Percentiles rank a stretch among this genome's conserved stretches.
Conservation (phyloP, 2,113 vertebrate genomes). For the Gavialis gangeticus region DNA sequence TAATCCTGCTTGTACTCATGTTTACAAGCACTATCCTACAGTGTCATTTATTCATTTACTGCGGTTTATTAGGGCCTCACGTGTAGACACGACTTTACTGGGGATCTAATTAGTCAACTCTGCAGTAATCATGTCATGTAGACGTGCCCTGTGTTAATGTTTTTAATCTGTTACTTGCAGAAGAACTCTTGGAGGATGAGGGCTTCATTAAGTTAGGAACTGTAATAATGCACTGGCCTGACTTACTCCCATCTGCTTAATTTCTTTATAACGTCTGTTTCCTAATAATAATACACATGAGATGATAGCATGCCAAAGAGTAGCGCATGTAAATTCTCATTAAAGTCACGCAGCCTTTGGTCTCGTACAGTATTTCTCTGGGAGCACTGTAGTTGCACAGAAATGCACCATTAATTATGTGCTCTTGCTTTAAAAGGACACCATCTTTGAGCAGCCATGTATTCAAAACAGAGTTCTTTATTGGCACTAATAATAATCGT, state of each 20-base stretch:
- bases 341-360: constrained; percentile 15
- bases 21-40: too few relatives aligned
- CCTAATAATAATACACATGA: constrained; percentile 25
- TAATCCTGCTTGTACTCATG: too few relatives aligned
- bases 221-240: neutral
- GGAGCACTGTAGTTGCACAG: neutral
- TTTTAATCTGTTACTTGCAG: constrained; percentile 16
- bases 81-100: too few relatives aligned
- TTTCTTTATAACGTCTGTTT: constrained; percentile 59
- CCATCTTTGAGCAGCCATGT: neutral
- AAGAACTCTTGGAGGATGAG: neutral
- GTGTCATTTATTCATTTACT: too few relatives aligned
- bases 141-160: neutral
- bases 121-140: too few relatives aligned
- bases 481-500: neutral
- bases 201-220: neutral
- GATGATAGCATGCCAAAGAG: constrained; percentile 26
- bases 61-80: too few relatives aligned
- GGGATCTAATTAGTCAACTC: too few relatives aligned
- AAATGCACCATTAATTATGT: neutral
- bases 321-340: neutral
- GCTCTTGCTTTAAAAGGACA: constrained; percentile 19
- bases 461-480: constrained; percentile 7
- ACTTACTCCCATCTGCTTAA: constrained; percentile 14
- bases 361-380: neutral